Evolutionary conservation across 2,888 invertebrate species (phyloP), one percentile per base, ranked within the genome.

Genomic region (Pterostichus madidus): DNA sequence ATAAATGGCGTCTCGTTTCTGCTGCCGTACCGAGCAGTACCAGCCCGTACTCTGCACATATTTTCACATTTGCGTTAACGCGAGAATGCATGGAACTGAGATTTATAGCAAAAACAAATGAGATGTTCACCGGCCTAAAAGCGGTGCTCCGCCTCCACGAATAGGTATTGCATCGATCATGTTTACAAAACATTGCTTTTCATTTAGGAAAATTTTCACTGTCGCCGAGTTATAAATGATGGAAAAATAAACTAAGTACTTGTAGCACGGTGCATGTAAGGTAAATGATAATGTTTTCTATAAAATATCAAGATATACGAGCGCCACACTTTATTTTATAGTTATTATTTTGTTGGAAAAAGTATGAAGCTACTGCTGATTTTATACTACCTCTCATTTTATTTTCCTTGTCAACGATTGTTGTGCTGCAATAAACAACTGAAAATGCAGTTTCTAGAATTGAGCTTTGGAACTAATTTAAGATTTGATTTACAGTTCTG

Each of bases 21-120:
- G 39, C 5, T 39, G 39, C 39, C 39, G 80, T 80, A 68, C 53
- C 53, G 15, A 13, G 15, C 17, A 24, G 56, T 78, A 78, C 59
- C 59, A 56, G 17, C 32, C 53, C 44, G 77, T 56, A 68, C 68
- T 49, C 44, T 44, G 59, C 52, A 49, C 56, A 80, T 80, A 80
- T 80, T 80, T 80, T 73, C 56, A 80, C 80, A 80, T 80, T 80
- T 80, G 71, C 73, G 80, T 80, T 71, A 53, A 68, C 71, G 80
- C 56, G 73, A 46, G 73, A 80, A 73, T 80, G 52, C 52, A 80
- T 56, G 53, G 80, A 80, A 80, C 73, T 56, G 73, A 80, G 71
- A 80, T 80, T 80, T 80, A 80, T 80, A 35, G 53, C 56, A 73
- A 52, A 80, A 80, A 80, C 73, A 80, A 80, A 80, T 80, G 73